Base-by-base conservation (phyloP, 2,113 vertebrate species). In the Passer montanus region DNA sequence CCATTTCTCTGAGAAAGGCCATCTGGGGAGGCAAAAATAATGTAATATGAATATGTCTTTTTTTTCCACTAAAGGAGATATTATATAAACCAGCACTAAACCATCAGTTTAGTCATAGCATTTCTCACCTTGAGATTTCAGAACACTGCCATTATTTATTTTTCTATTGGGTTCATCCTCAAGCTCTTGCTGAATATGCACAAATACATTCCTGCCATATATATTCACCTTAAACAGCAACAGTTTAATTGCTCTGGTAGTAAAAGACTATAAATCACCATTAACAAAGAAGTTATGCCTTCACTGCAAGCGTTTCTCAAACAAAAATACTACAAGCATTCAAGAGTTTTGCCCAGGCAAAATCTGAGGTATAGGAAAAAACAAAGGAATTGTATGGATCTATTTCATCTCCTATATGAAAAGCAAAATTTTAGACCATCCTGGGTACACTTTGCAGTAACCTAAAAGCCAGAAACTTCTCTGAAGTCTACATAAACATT, bases 111-210 rank as follows among this genome's bases (percentile, higher is more conserved):
- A 89, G 56, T 75, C 60, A 94, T 4, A 52, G 23, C 41, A 75
- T 66, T 88, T 96, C 92, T 66, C 50, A 70, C 26, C 87, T 85
- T 26, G 41, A 84, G 58, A 62, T 82, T 94, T 82, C 66, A 95
- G 66, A 81, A 73, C 55, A 49, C 11, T 69, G 41, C 5, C 53
- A 79, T 30, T 73, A 76, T 89, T 91, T 87, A 72, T 87, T 87
- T 95, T 83, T 91, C 70, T 60, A 94, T 52, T 68, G 56, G 15
- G 18, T 35, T 94, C 22, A 68, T 83, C 68, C 46, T 94, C 69
- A 68, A 84, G 53, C 59, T 58, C 62, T 82, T 91, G 70, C 70
- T 76, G 35, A 81, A 89, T 62, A 49, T 27, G 9, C 15, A 89
- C 60, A 95, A 79, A 93, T 68, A 83, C 93, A 85, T 55, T 66